phyloP scores from a whole-genome alignment of 1,140 invertebrate genomes.

The Drosophila lacteicornis region DNA sequence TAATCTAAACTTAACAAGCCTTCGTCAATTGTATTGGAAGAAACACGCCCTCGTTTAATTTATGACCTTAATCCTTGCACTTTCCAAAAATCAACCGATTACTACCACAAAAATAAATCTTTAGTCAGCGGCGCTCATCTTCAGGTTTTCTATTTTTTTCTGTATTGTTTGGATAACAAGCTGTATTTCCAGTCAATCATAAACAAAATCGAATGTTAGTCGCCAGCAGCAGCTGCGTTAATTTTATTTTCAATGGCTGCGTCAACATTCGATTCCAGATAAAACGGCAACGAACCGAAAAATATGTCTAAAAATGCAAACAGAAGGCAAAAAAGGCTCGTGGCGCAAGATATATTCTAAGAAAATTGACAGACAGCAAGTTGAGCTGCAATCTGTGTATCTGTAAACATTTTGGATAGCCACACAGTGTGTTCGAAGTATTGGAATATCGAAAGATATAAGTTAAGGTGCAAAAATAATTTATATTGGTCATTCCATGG shows the following conservation, averaged over 20 bases:
- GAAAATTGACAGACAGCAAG: conserved; percentile 27
- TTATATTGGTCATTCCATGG: neutral
- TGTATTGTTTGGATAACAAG: conserved; percentile 18
- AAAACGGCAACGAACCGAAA: conserved; percentile 32
- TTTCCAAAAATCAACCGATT: conserved; percentile 6
- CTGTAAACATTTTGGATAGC: neutral
- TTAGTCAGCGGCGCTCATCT: conserved; percentile 14
- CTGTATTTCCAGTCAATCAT: conserved; percentile 35
- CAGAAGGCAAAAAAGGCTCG: conserved; percentile 14
- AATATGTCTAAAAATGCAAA: conserved; percentile 26
- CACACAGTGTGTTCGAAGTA: neutral
- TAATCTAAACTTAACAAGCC: conserved; percentile 1
- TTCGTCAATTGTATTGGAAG: neutral
- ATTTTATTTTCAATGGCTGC: conserved; percentile 49
- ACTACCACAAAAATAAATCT: conserved; percentile 6
- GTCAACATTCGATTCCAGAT: conserved; percentile 44
- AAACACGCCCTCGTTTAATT: conserved; percentile 1
- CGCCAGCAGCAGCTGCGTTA: conserved; percentile 35
- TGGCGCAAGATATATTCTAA: conserved; percentile 41
- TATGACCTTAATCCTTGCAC: conserved; percentile 11
- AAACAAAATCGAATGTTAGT: conserved; percentile 35
- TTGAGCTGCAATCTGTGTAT: conserved; percentile 25
- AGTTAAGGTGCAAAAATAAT: neutral
- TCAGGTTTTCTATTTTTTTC: neutral
- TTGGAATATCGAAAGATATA: neutral